Conservation (phyloP, 2,113 vertebrate genomes). For the Anas platyrhynchos region DNA sequence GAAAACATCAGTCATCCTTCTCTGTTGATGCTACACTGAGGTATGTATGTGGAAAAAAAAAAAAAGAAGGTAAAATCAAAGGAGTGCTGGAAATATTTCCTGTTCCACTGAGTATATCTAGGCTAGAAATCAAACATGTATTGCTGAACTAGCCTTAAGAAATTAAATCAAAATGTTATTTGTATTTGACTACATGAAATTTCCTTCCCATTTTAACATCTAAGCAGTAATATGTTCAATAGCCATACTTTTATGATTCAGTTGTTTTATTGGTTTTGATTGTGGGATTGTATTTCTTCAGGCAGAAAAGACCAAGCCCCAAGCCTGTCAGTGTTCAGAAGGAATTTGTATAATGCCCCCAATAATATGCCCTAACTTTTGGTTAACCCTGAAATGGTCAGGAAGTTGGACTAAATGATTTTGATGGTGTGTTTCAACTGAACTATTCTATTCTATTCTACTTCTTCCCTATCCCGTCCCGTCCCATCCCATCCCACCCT, state of each 20-base stretch:
- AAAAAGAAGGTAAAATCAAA: not conserved
- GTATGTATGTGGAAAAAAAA: not conserved
- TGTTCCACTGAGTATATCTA: not conserved
- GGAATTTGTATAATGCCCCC: not conserved
- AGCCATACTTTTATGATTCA: not conserved
- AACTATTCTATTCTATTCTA: too few species aligned
- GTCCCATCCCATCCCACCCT: too few species aligned
- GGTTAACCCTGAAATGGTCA: too few species aligned
- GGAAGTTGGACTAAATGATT: too few species aligned
- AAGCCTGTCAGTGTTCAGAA: too few species aligned
- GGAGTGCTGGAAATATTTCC: not conserved
- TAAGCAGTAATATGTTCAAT: not conserved
- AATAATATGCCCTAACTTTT: too few species aligned
- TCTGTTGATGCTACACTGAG: not conserved
- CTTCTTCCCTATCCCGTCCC: too few species aligned
- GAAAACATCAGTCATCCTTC: not conserved
- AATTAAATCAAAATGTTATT: not conserved
- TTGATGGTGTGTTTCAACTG: too few species aligned
- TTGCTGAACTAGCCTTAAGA: not conserved
- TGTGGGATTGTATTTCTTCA: not conserved
- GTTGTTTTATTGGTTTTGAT: accelerated
- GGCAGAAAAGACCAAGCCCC: not conserved
- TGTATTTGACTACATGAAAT: not conserved
- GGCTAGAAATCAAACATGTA: not conserved
- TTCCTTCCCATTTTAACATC: not conserved